phyloP scores from a whole-genome alignment of 2,113 vertebrate genomes.

The Clarias gariepinus region DNA sequence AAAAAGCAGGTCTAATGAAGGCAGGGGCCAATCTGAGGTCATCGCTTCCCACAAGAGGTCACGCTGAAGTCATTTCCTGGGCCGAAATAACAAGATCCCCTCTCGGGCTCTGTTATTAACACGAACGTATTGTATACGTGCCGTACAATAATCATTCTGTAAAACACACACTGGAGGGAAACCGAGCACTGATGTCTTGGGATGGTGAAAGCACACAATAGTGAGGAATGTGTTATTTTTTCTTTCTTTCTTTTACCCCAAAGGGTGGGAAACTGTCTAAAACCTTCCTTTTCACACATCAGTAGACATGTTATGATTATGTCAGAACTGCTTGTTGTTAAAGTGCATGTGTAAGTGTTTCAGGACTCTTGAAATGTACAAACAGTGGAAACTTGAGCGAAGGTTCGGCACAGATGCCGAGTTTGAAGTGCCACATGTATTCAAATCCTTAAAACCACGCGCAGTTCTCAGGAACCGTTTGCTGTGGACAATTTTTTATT shows the following conservation, averaged over 20 bases:
- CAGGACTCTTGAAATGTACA: not conserved
- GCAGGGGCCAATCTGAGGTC: conserved; percentile 63
- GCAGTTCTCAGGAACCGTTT: not conserved
- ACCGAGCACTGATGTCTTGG: conserved; percentile 66
- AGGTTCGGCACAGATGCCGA: not conserved
- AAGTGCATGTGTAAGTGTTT: conserved; percentile 5
- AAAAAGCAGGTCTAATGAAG: conserved; percentile 46
- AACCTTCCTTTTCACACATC: conserved; percentile 4
- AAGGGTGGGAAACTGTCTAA: conserved; percentile 6
- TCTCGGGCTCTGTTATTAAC: conserved; percentile 62
- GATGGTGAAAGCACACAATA: conserved; percentile 65
- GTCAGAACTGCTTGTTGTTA: conserved; percentile 12
- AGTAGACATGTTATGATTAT: conserved; percentile 10
- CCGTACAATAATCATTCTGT: conserved; percentile 75
- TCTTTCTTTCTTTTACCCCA: not conserved
- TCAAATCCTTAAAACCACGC: not conserved
- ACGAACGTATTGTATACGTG: conserved; percentile 69
- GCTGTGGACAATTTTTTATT: not conserved
- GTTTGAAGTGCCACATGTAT: conserved; percentile 18
- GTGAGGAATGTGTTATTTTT: conserved; percentile 52
- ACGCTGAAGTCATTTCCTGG: conserved; percentile 71
- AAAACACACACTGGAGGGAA: conserved; percentile 68
- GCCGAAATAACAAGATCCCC: conserved; percentile 61
- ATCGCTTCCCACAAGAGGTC: conserved; percentile 59
- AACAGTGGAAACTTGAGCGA: conserved; percentile 13